Evolutionary conservation across 2,113 vertebrate species (phyloP).

Genomic region (Microtus montanus): DNA sequence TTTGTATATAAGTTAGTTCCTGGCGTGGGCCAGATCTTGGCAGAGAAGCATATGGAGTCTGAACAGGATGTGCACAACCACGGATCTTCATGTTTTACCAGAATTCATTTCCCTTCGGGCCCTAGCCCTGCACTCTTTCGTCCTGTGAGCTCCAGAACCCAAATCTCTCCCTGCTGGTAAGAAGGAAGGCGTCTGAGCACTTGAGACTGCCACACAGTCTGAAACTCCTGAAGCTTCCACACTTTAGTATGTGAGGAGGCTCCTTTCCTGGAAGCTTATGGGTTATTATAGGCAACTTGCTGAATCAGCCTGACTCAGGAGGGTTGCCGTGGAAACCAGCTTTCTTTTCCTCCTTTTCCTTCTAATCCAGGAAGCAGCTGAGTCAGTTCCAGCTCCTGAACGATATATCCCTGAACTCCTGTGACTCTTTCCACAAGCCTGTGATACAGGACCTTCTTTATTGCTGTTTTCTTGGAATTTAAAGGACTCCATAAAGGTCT

Average conservation of each 20-base stretch:
- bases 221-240: conserved; percentile 21
- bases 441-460: not conserved
- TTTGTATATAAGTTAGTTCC: conserved; percentile 48
- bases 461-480: not conserved
- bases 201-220: not conserved
- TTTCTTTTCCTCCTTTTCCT: conserved; percentile 18
- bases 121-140: conserved; percentile 4
- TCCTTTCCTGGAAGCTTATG: conserved; percentile 22
- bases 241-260: not conserved
- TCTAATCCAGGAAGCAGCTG: not conserved
- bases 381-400: not conserved
- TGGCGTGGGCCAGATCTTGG: conserved; percentile 15
- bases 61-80: not conserved
- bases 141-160: not conserved
- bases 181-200: not conserved
- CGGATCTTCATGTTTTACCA: conserved; percentile 48
- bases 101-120: conserved; percentile 42
- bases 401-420: not conserved
- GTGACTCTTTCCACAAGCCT: not conserved
- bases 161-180: not conserved
- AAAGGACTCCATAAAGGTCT: not conserved
- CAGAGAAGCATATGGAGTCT: conserved; percentile 21
- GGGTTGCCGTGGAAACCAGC: not conserved
- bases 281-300: conserved; percentile 2
- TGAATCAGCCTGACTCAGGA: conserved; percentile 23